These are phyloP conservation scores for Motacilla alba DNA, from an alignment of 2,113 vertebrate species.

Conservation along the genomic window DNA sequence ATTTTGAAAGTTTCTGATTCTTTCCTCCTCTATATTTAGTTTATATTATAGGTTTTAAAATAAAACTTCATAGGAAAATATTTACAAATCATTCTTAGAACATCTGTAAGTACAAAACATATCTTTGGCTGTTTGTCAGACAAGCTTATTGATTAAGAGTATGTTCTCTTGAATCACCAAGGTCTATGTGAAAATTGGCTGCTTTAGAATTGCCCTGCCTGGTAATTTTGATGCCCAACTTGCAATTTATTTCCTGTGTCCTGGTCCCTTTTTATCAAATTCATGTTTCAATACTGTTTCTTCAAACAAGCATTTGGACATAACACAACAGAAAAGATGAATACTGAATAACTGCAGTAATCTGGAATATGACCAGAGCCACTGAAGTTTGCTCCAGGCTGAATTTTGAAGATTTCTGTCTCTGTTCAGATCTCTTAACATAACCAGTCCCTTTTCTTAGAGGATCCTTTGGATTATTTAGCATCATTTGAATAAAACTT, in stretches of 20 bases:
- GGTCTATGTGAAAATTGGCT: background rate
- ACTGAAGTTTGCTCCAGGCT: background rate
- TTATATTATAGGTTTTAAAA: background rate
- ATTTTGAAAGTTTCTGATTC: background rate
- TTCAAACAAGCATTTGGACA: fast-evolving
- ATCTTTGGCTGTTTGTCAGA: background rate
- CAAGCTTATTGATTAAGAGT: background rate
- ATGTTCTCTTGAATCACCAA: background rate
- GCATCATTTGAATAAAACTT: background rate
- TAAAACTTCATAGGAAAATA: background rate
- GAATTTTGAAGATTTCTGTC: background rate
- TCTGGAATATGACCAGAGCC: background rate
- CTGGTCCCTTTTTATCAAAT: background rate
- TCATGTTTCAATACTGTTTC: background rate
- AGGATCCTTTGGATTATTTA: background rate
- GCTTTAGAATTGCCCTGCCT: background rate
- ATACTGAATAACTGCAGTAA: background rate
- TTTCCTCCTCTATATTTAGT: background rate
- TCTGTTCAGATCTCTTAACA: background rate
- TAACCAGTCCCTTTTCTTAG: background rate
- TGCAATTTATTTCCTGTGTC: background rate
- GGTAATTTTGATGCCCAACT: background rate
- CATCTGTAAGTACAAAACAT: background rate
- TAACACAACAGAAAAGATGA: background rate
- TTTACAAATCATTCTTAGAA: background rate